A percentile compares a stretch with the other conserved stretches of the same genome.
Evolutionary conservation across 2,797 vertebrate species (phyloP).

Genomic region (Lagocephalus sceleratus): DNA sequence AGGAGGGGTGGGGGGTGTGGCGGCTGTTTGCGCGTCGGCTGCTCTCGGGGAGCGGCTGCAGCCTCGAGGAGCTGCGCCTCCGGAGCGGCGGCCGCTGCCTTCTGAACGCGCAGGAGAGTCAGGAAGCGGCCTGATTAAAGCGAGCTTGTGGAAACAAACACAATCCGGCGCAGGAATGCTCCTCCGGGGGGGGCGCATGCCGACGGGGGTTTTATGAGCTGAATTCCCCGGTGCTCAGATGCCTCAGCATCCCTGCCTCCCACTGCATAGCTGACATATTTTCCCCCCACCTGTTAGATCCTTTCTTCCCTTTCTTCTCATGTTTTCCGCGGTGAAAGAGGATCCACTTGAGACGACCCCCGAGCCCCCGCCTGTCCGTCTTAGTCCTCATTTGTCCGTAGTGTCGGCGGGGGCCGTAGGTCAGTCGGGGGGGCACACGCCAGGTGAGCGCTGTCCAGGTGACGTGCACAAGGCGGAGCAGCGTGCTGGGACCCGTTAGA

Average conservation of each 20-base stretch:
- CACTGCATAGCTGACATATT: conserved; percentile 78
- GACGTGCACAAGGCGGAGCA: too few species aligned
- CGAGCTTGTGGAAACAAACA: conserved; percentile 26
- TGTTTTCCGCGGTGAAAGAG: conserved; percentile 43
- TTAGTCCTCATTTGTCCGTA: conserved; percentile 51
- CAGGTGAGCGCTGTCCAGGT: too few species aligned
- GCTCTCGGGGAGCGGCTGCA: conserved; percentile 31
- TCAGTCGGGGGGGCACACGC: conserved; percentile 4
- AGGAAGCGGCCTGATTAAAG: conserved; percentile 20
- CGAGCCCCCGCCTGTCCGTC: conserved; percentile 50
- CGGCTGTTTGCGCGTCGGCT: conserved; percentile 39
- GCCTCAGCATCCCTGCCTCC: conserved; percentile 67
- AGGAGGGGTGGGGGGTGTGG: conserved; percentile 44
- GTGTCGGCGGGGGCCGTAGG: conserved; percentile 17
- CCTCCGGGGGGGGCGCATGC: conserved; percentile 40
- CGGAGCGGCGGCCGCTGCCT: conserved; percentile 3
- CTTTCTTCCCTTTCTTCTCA: conserved; percentile 36
- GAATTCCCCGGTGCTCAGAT: conserved; percentile 64
- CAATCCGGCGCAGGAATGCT: conserved; percentile 29
- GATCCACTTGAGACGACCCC: conserved; percentile 43
- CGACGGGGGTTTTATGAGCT: conserved; percentile 62
- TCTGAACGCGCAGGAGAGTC: conserved; percentile 1
- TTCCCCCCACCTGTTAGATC: conserved; percentile 52
- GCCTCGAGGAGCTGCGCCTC: conserved; percentile 30
- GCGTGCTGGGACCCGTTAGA: too few species aligned